Conservation (phyloP, 2,888 invertebrate genomes). For the Bellardia pandia region DNA sequence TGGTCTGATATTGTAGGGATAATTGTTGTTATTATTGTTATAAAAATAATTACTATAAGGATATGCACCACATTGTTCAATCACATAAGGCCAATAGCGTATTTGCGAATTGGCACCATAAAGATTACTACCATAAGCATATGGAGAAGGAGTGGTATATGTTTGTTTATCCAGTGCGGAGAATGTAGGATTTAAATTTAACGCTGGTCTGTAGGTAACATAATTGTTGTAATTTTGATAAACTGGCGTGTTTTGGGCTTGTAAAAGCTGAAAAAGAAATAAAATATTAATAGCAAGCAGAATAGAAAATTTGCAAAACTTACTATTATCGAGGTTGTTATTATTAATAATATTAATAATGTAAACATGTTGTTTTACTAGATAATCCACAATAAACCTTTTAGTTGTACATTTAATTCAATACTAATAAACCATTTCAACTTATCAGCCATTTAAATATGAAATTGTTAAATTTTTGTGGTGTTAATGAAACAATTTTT, state of each 20-base stretch:
- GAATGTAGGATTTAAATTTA: constrained; percentile 64
- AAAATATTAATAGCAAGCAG: background rate
- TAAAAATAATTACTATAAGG: constrained; percentile 23
- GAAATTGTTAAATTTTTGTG: constrained; percentile 10
- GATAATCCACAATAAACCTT: constrained; percentile 13
- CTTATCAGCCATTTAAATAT: constrained; percentile 45
- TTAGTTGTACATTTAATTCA: constrained; percentile 12
- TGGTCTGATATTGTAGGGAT: constrained; percentile 5
- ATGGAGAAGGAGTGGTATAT: constrained; percentile 2
- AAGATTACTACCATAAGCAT: background rate
- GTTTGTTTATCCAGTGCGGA: constrained; percentile 51
- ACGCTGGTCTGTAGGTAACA: constrained; percentile 8
- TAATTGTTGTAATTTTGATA: constrained; percentile 30
- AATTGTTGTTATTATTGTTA: constrained; percentile 6
- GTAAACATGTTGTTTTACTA: constrained; percentile 1
- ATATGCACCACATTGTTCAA: constrained; percentile 48
- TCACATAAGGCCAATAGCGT: constrained; percentile 68
- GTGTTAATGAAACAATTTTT: constrained; percentile 19
- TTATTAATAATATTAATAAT: constrained; percentile 15
- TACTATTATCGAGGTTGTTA: constrained; percentile 25
- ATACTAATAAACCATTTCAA: constrained; percentile 35
- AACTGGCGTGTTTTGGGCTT: constrained; percentile 8
- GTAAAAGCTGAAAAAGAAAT: constrained; percentile 13
- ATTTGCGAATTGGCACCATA: constrained; percentile 26
- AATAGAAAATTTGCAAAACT: background rate